Percentiles rank a stretch among this genome's conserved stretches.
Conservation (phyloP, 2,113 vertebrate species). For the Trematomus loennbergii region DNA sequence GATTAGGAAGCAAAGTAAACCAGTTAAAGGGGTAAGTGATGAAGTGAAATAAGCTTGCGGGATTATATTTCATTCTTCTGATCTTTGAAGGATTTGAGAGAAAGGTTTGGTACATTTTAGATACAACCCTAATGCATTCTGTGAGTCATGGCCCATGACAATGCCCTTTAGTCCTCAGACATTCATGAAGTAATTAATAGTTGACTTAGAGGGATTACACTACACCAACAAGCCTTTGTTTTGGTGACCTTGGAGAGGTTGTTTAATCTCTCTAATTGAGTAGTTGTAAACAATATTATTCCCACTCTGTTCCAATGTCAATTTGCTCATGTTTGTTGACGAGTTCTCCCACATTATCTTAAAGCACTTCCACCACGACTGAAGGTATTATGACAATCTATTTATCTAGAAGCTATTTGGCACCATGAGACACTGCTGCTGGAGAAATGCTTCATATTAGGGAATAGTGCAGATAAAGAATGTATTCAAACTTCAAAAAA, state of each 20-base stretch:
- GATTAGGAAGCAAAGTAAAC: slow-evolving; percentile 26
- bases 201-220: slow-evolving; percentile 79
- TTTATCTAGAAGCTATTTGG: slow-evolving; percentile 46
- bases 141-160: slow-evolving; percentile 61
- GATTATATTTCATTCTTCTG: slow-evolving; percentile 13
- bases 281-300: slow-evolving; percentile 74
- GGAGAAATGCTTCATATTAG: slow-evolving; percentile 35
- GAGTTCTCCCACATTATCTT: slow-evolving; percentile 30
- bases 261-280: slow-evolving; percentile 80
- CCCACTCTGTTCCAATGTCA: slow-evolving; percentile 67
- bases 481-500: slow-evolving; percentile 50
- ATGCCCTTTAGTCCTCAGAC: slow-evolving; percentile 68
- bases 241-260: slow-evolving; percentile 80
- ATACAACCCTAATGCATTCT: slow-evolving; percentile 57
- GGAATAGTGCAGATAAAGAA: slow-evolving; percentile 54
- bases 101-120: slow-evolving; percentile 43
- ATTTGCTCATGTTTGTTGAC: slow-evolving; percentile 63
- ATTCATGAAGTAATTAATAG: slow-evolving; percentile 79
- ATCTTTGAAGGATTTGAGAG: slow-evolving; percentile 15
- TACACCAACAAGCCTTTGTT: slow-evolving; percentile 74
- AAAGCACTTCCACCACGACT: slow-evolving; percentile 15
- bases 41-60: background rate
- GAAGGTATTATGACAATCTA: slow-evolving; percentile 55
- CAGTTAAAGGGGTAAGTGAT: slow-evolving; percentile 6
- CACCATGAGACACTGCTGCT: slow-evolving; percentile 16